Base-by-base conservation (phyloP, 2,797 vertebrate species). In the Chromis chromis region DNA sequence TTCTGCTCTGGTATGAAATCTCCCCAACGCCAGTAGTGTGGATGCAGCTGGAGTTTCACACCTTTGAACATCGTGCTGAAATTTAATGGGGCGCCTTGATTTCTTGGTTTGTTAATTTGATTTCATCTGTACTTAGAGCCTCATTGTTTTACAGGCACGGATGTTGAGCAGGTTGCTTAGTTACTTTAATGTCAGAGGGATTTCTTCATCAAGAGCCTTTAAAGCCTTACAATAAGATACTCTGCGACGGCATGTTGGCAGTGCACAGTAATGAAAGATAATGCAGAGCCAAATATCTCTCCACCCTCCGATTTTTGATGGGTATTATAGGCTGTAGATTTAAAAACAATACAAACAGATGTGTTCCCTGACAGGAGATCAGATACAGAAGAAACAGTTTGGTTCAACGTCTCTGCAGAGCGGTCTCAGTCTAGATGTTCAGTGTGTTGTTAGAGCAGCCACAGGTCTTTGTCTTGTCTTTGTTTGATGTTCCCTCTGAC, bases 1-100 rank as follows among this genome's bases (percentile, higher is more conserved):
- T 85, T 79, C 74, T 81, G 55, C 52, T 71, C 64, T 74, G 74
- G 49, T 77, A 68, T 81, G 36, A 86, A 83, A 72, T 36, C 36
- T 53, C 55, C 5, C 72, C 36, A 46, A 4, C 3, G 36, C 24
- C 52, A 50, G 24, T 58, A 2, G 19, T 22, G 49, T n/a, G n/a
- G 50, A 27, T 67, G 44, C 7, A 3, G 39, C 19, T 71, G 39
- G 12, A 27, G 40, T 56, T 82, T 82, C 56, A 49, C 56, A 68
- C 70, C 40, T 56, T 66, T 61, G 46, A 81, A 62, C 54, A 17
- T 56, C 54, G 3, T 50, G 11, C 22, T 24, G 12, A 24, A 49
- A 75, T 61, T 56, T 70, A 69, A 78, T 25, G 2, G n/a, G 28
- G 22, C 6, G 1, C 25, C n/a, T 10, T 58, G 36, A 69, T 46